Conservation (phyloP, 2,797 vertebrate genomes). For the Rhincodon typus region DNA sequence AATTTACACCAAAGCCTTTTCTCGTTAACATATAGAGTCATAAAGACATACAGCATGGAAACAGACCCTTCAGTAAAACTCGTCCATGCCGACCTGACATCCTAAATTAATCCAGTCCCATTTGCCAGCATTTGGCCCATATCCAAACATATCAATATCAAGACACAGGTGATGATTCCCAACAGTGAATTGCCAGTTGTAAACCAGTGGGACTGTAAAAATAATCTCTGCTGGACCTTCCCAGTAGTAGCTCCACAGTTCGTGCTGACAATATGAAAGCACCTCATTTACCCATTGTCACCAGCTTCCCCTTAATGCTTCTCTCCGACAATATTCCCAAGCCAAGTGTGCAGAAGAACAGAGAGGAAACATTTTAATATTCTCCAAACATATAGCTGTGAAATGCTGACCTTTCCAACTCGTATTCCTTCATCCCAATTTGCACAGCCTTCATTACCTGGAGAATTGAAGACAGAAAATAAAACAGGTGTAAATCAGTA, state of each 20-base stretch:
- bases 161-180: background rate
- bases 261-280: background rate
- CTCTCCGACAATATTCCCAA: background rate
- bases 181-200: background rate
- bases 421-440: constrained; percentile 81
- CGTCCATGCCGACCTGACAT: too few species aligned
- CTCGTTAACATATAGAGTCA: too few species aligned
- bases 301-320: background rate
- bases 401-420: constrained; percentile 78
- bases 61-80: too few species aligned
- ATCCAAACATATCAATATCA: background rate
- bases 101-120: too few species aligned
- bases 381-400: background rate
- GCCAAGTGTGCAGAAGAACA: background rate
- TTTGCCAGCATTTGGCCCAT: too few species aligned
- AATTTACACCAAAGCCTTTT: background rate
- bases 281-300: background rate
- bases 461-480: constrained; percentile 20
- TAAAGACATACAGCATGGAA: too few species aligned
- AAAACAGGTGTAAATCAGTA: constrained; percentile 29
- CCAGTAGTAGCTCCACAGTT: background rate
- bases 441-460: constrained; percentile 85
- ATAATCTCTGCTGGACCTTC: too few species aligned
- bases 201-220: background rate
- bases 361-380: background rate